Evolutionary conservation across 1,140 invertebrate species (phyloP), one percentile per base, ranked within the genome.

Genomic region (Philopotamus ludificatus): DNA sequence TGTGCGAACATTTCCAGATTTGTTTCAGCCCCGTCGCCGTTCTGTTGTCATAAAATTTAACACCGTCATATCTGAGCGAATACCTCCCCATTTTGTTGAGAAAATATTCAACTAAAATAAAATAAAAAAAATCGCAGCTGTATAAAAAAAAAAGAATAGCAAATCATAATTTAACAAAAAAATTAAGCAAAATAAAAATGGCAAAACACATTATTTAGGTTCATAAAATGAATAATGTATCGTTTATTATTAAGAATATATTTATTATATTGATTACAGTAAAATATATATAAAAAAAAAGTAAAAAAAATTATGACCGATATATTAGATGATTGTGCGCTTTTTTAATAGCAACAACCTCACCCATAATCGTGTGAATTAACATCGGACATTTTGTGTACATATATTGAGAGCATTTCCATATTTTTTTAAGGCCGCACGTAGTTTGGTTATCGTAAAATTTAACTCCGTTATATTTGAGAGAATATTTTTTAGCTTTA

Each of bases 361-460:
- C n/a, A 10, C 21, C 21, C 15, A 15, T 18, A 15, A 49, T 21
- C 10, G 47, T 49, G 16, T 49, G 47, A 18, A 49, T 49, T 49
- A 18, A 18, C 47, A 49, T 49, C 22, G 16, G 47, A 49, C 47
- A 49, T 49, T 18, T 49, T 15, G 47, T 49, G 10, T 15, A 18
- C 10, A 2, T 18, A 49, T 21, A 20, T 18, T 3, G 3, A 20
- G 47, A 49, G 21, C 47, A 49, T 21, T 18, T 49, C 47, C 47
- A 49, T 20, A 49, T 49, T 2, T 18, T 1, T 21, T 49, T 49
- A 18, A 18, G 3, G 2, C 47, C 47, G 16, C 1, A 20, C 3
- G 47, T 4, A 4, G 47, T 3, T 4, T 21, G 3, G 20, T 49
- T 49, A 21, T 49, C 16, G 47, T 49, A 49, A 49, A 49, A 49